A percentile compares a stretch with the other conserved stretches of the same genome.
These are phyloP conservation scores for Chloromyia formosa DNA, from an alignment of 2,888 invertebrate species.

Conservation along the genomic window DNA sequence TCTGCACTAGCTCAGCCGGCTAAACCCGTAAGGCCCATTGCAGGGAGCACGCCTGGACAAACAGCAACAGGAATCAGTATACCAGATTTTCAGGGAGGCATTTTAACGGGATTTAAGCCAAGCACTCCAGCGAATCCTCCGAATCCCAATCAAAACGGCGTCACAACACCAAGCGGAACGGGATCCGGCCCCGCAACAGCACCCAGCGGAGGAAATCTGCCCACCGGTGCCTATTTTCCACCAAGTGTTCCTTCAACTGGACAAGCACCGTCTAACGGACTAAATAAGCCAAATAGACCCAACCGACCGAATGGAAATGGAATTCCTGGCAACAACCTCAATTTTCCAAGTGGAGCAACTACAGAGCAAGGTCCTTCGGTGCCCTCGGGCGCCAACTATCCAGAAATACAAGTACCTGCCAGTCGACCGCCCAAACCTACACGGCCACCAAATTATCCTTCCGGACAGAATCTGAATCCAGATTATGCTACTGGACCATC, in stretches of 20 bases:
- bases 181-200: not conserved
- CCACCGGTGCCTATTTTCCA: not conserved
- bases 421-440: not conserved
- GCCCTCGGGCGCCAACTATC: not conserved
- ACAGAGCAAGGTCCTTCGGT: not conserved
- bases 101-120: not conserved
- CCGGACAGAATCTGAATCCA: not conserved
- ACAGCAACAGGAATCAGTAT: slow-evolving; percentile 8
- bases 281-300: not conserved
- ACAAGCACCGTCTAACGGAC: not conserved
- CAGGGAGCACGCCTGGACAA: not conserved
- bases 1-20: not conserved
- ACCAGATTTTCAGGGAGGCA: not conserved
- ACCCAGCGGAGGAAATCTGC: not conserved
- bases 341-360: not conserved
- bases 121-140: not conserved
- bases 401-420: not conserved
- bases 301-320: not conserved
- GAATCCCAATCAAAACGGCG: not conserved
- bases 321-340: too few relatives aligned
- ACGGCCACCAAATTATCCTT: not conserved
- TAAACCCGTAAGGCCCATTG: not conserved
- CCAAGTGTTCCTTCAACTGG: not conserved
- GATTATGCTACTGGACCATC: not conserved
- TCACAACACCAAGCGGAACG: too few relatives aligned